Evolutionary conservation across 2,797 vertebrate genomes (phyloP).

Genomic region (Phoeniculus purpureus): DNA sequence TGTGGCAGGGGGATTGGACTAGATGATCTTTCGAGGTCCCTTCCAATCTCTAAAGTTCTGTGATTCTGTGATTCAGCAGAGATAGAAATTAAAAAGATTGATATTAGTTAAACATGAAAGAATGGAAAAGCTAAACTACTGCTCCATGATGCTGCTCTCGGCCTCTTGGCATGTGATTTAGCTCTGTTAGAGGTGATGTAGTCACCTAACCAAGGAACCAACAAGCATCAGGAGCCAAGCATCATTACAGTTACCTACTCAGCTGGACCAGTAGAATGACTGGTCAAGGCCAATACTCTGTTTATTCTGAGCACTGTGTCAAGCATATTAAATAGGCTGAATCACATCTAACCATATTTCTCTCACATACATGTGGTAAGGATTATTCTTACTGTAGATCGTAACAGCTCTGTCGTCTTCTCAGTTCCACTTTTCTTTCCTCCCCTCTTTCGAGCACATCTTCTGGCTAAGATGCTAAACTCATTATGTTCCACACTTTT

Average conservation of each 20-base stretch:
- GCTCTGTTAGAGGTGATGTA: not conserved
- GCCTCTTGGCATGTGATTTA: not conserved
- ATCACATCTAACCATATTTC: not conserved
- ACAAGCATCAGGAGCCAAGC: not conserved
- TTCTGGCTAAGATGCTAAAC: not conserved
- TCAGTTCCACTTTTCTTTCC: not conserved
- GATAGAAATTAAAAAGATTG: too few species aligned
- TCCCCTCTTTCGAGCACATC: not conserved
- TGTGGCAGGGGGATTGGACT: too few species aligned
- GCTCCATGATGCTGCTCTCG: not conserved
- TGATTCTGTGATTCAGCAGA: not conserved
- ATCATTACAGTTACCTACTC: not conserved
- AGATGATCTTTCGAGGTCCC: too few species aligned
- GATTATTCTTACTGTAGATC: not conserved
- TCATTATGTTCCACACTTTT: not conserved
- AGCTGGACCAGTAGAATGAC: not conserved
- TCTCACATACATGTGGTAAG: not conserved
- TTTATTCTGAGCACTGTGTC: not conserved
- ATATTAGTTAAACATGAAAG: not conserved
- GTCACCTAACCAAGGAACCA: not conserved
- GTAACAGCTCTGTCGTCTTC: not conserved
- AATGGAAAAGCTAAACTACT: not conserved
- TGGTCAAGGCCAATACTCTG: not conserved
- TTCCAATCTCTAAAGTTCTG: too few species aligned
- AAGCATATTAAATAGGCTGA: not conserved